These are phyloP conservation scores for Thecocarcelia acutangulata DNA, from an alignment of 2,888 invertebrate species.

Conservation along the genomic window DNA sequence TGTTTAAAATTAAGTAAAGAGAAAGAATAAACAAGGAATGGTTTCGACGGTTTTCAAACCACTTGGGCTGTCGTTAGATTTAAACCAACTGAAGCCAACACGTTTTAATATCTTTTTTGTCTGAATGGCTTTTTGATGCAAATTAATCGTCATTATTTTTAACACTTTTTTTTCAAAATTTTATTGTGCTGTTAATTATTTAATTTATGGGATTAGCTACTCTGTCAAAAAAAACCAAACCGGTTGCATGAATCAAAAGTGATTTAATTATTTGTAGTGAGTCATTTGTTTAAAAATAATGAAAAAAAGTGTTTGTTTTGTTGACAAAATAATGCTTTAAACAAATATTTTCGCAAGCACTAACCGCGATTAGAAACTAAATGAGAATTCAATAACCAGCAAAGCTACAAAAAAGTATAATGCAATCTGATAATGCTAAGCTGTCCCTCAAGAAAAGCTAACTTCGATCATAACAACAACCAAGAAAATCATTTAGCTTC, in stretches of 20 bases:
- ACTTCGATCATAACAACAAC: too few relatives aligned
- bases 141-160: constrained; percentile 43
- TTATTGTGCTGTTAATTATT: constrained; percentile 33
- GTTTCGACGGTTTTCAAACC: too few relatives aligned
- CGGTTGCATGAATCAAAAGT: constrained; percentile 31
- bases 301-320: background rate
- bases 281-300: constrained; percentile 4
- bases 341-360: too few relatives aligned
- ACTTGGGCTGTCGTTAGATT: too few relatives aligned
- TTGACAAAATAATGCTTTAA: background rate
- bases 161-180: constrained; percentile 21
- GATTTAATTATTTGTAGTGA: background rate
- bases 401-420: too few relatives aligned
- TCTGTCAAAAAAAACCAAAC: constrained; percentile 13
- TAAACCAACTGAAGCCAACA: background rate
- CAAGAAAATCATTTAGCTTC: too few relatives aligned
- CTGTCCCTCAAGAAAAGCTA: too few relatives aligned
- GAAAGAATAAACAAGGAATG: too few relatives aligned
- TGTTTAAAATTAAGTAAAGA: too few relatives aligned
- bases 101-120: constrained; percentile 20
- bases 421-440: too few relatives aligned
- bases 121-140: constrained; percentile 51
- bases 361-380: too few relatives aligned
- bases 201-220: constrained; percentile 25
- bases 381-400: too few relatives aligned